Evolutionary conservation across 2,797 vertebrate species (phyloP).

Genomic region (Orestias chungarensis): DNA sequence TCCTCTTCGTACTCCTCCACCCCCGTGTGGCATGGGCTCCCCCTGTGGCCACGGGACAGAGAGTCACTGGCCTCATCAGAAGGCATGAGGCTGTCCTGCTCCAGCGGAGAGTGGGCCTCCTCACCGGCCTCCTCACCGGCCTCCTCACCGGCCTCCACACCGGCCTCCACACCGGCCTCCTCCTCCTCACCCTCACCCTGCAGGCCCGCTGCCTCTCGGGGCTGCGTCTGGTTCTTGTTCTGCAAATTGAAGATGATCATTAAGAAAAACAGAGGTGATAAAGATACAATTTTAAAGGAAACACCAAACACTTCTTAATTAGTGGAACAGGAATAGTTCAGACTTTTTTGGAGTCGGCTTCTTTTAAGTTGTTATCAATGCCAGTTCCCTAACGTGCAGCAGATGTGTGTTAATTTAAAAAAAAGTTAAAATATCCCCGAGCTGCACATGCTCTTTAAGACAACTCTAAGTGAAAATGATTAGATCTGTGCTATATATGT

Average conservation of each 20-base stretch:
- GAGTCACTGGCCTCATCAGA: conserved; percentile 92
- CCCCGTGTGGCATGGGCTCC: conserved; percentile 84
- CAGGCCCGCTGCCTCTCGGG: conserved; percentile 59
- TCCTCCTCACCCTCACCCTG: too few species aligned
- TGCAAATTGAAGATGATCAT: conserved; percentile 25
- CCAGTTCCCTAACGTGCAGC: not conserved
- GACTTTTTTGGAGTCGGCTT: not conserved
- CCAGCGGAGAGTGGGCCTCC: conserved; percentile 87
- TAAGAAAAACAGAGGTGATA: conserved; percentile 12
- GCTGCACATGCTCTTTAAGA: not conserved
- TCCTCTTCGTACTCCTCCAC: conserved; percentile 81
- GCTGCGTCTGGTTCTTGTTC: conserved; percentile 87
- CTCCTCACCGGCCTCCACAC: conserved; percentile 76
- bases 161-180: conserved; percentile 75
- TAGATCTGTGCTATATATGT: not conserved
- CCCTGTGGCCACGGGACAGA: conserved; percentile 84
- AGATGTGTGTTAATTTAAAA: not conserved
- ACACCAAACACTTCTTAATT: conserved; percentile 11
- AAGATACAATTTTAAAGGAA: conserved; percentile 17
- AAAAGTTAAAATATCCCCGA: not conserved
- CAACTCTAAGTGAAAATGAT: not conserved
- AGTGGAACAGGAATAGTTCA: not conserved
- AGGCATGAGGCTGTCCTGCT: conserved; percentile 95
- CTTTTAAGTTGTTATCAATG: not conserved
- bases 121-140: conserved; percentile 79